Conservation (phyloP, 2,888 invertebrate species). For the Uropetala carovei region DNA sequence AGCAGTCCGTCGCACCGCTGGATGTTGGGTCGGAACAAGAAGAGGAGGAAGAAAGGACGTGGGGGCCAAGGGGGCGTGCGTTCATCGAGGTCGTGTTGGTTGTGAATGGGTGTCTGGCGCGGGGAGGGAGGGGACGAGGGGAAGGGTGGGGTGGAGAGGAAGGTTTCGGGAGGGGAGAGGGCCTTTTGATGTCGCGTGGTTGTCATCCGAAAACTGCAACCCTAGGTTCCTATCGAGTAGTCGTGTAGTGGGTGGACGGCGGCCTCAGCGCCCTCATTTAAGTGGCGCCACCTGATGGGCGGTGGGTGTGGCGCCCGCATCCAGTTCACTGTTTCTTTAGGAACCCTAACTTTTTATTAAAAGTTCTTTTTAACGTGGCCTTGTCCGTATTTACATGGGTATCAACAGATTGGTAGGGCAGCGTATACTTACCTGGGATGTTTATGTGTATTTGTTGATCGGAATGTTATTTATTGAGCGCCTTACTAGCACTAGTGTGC, state of each 20-base stretch:
- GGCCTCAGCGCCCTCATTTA: neutral
- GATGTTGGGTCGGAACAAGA: slow-evolving; percentile 62
- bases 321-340: neutral
- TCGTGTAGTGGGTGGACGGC: slow-evolving; percentile 47
- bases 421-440: slow-evolving; percentile 18
- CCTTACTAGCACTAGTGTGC: slow-evolving; percentile 30
- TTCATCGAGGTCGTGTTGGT: slow-evolving; percentile 40
- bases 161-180: neutral
- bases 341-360: neutral
- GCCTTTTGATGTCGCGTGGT: neutral
- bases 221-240: neutral
- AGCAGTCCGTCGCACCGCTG: slow-evolving; percentile 48
- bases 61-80: slow-evolving; percentile 21
- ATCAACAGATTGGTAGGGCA: slow-evolving; percentile 1
- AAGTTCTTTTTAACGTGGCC: slow-evolving; percentile 48
- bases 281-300: slow-evolving; percentile 37
- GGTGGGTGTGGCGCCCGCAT: slow-evolving; percentile 58
- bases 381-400: slow-evolving; percentile 27
- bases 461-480: slow-evolving; percentile 18
- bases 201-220: neutral
- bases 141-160: slow-evolving; percentile 68
- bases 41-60: slow-evolving; percentile 56
- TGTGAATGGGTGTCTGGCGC: slow-evolving; percentile 45
- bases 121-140: slow-evolving; percentile 57
- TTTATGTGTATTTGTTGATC: slow-evolving; percentile 38